A percentile compares a stretch with the other conserved stretches of the same genome.
These are phyloP conservation scores for Pelecanoides urinatrix DNA, from an alignment of 2,113 vertebrate genomes.

Conservation along the genomic window DNA sequence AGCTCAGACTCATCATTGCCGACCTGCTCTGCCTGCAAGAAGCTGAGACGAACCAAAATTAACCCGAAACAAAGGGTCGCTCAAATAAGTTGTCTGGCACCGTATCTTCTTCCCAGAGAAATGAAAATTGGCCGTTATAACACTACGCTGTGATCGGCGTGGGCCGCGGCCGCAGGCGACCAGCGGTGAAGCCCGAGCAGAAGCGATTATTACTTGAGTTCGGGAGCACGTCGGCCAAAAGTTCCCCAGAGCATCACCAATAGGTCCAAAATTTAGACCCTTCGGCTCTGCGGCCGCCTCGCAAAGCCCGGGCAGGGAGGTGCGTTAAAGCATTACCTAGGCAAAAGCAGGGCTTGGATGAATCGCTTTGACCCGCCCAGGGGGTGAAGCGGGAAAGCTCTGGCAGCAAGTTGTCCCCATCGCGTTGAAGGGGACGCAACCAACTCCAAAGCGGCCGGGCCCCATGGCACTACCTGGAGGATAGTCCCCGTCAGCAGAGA, in stretches of 20 bases:
- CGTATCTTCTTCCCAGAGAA: neutral
- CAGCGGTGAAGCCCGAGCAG: neutral
- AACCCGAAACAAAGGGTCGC: neutral
- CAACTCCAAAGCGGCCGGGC: accelerated
- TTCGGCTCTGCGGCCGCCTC: accelerated
- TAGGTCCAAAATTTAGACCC: neutral
- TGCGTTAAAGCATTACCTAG: neutral
- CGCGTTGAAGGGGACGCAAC: neutral
- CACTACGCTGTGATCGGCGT: accelerated
- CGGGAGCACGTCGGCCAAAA: neutral
- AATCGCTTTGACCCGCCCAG: neutral
- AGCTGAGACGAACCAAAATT: neutral
- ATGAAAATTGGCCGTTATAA: neutral
- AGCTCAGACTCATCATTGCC: accelerated
- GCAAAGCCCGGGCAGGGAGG: neutral
- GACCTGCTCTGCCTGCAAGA: neutral
- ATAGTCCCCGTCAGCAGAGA: accelerated
- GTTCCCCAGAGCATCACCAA: neutral
- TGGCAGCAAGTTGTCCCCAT: neutral
- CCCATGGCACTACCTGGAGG: too few relatives aligned
- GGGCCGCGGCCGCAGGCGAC: too few relatives aligned
- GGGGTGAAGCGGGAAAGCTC: neutral
- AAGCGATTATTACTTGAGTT: neutral
- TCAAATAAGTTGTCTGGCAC: neutral
- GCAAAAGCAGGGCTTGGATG: neutral